Base-by-base conservation (phyloP, 2,888 invertebrate species). In the Cantharis rufa region DNA sequence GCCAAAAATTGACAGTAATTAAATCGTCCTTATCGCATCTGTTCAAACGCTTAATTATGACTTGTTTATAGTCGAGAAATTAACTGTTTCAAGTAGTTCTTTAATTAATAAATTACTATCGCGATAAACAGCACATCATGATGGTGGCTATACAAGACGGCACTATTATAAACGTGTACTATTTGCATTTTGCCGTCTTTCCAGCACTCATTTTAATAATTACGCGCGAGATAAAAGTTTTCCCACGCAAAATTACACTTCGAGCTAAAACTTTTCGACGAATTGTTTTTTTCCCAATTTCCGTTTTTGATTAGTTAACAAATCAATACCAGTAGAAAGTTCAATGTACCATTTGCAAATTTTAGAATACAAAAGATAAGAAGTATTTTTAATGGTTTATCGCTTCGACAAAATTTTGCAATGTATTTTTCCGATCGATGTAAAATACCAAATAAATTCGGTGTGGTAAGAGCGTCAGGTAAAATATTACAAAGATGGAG, bases 1-100 rank as follows among this genome's bases (percentile, higher is more conserved):
- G n/a, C 48, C 48, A 48, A 71, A 62, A 66, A 73, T 76, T 73
- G 70, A 71, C 66, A 70, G 48, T 63, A 72, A 71, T 66, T 61
- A 63, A 13, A 72, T 61, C 21, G 70, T 70, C 69, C 13, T 73
- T 73, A 70, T 68, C 70, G 28, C 73, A 68, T 76, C 66, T 72
- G 70, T 27, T 62, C 64, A 62, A 28, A 70, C 24, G 73, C 64
- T 66, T 76, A 70, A 73, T 76, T 73, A 76, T 69, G 71, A 62
- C 48, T 75, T 71, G 32, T 48, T 15, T 32, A 28, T 69, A 69
- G 32, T 69, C 32, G 27, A 32, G 32, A 69, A 69, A 69, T 48
- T 48, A 48, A 48, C 48, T 48, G 48, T 48, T 48, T 48, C 48
- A 48, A 48, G 48, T 48, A 48, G 48, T 48, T 48, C 48, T 48